Evolutionary conservation across 2,113 vertebrate species (phyloP).

Genomic region (Cacatua alba): DNA sequence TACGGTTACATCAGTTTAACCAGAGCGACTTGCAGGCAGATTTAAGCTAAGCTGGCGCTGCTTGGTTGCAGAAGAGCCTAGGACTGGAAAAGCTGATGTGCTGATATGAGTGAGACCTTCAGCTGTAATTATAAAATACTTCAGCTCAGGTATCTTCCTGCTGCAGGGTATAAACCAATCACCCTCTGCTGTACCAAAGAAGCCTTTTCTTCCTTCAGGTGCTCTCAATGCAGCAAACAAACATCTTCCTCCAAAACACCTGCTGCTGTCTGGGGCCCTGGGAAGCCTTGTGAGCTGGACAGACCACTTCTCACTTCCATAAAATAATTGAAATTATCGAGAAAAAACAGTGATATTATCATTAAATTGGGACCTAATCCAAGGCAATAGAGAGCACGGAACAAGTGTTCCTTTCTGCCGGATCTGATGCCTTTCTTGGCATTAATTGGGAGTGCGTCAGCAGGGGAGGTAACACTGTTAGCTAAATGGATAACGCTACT

Average conservation of each 20-base stretch:
- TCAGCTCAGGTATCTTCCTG: not conserved
- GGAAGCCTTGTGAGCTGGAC: not conserved
- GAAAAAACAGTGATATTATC: conserved; percentile 24
- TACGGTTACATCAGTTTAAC: not conserved
- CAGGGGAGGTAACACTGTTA: conserved; percentile 51
- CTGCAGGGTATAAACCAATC: conserved; percentile 10
- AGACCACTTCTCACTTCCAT: not conserved
- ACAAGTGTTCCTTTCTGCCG: conserved; percentile 26
- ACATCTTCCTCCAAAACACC: not conserved
- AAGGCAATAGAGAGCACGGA: conserved; percentile 10
- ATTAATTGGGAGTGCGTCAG: conserved; percentile 59
- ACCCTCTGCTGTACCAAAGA: not conserved
- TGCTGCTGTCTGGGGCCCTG: accelerated
- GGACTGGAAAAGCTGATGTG: not conserved
- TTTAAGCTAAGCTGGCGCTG: not conserved
- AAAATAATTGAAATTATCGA: not conserved
- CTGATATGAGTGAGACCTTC: not conserved
- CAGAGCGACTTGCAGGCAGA: not conserved
- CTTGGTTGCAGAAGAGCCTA: not conserved
- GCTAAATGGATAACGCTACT: conserved; percentile 50
- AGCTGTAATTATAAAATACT: not conserved
- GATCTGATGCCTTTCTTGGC: conserved; percentile 66
- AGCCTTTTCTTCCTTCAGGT: not conserved
- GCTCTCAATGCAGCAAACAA: not conserved
- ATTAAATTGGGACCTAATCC: conserved; percentile 34